phyloP scores from a whole-genome alignment of 2,888 invertebrate species.

The Cheilosia vernalis region DNA sequence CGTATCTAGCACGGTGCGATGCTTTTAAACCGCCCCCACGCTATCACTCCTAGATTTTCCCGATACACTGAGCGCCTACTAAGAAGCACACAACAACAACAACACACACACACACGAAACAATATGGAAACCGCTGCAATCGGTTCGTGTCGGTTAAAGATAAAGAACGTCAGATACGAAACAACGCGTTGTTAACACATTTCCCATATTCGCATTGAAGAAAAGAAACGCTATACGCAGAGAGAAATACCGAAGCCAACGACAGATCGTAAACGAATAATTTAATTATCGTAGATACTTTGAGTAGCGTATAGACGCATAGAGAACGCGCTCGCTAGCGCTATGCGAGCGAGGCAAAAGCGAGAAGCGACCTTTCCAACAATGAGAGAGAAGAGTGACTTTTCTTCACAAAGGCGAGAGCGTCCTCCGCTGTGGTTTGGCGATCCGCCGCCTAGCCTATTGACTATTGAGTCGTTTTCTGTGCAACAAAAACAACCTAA shows the following conservation, averaged over 20 bases:
- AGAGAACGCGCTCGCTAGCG: background rate
- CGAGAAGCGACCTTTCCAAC: background rate
- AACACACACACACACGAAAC: conserved; percentile 14
- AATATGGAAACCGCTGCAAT: conserved; percentile 53
- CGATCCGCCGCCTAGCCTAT: background rate
- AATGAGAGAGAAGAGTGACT: conserved; percentile 51
- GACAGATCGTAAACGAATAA: conserved; percentile 70
- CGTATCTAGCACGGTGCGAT: conserved; percentile 44
- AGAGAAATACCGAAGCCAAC: conserved; percentile 58
- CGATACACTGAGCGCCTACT: conserved; percentile 43
- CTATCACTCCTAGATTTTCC: conserved; percentile 40
- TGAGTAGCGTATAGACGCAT: conserved; percentile 44
- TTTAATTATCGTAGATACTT: conserved; percentile 62
- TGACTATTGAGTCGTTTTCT: conserved; percentile 3
- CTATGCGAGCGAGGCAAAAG: background rate
- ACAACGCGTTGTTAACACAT: conserved; percentile 49
- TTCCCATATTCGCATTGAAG: conserved; percentile 48
- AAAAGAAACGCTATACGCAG: conserved; percentile 14
- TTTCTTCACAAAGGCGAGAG: conserved; percentile 42
- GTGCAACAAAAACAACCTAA: background rate
- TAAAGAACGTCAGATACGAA: conserved; percentile 48
- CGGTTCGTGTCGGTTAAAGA: conserved; percentile 49
- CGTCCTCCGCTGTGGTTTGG: conserved; percentile 23
- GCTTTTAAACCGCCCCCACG: conserved; percentile 67
- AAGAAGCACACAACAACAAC: conserved; percentile 20